These are phyloP conservation scores for Megaceryle alcyon DNA, from an alignment of 2,797 vertebrate genomes.

Conservation along the genomic window DNA sequence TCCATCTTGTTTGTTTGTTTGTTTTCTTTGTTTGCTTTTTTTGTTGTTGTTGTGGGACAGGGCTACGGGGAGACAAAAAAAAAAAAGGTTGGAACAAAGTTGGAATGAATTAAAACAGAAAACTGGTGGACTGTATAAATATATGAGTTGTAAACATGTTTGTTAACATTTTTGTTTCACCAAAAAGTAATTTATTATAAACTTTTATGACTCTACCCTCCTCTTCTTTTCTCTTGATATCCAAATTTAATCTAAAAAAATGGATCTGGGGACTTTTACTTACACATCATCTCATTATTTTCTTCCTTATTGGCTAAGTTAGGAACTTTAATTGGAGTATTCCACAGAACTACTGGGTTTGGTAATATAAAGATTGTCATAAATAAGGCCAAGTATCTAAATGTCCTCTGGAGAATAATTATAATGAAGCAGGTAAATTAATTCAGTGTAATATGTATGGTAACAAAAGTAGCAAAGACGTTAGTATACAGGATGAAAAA, in stretches of 20 bases:
- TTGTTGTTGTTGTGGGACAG: too few relatives aligned
- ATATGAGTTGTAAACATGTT: neutral
- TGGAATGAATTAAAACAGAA: neutral
- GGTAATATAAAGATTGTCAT: neutral
- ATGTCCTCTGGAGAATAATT: neutral
- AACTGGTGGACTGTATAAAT: neutral
- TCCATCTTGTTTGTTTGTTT: neutral
- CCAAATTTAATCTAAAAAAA: neutral
- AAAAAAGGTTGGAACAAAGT: neutral
- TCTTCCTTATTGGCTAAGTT: neutral
- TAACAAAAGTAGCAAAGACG: neutral
- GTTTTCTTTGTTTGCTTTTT: neutral
- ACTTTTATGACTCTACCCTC: neutral
- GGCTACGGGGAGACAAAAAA: neutral
- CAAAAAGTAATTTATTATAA: neutral
- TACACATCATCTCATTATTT: neutral
- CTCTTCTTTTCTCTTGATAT: neutral
- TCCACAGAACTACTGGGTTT: neutral
- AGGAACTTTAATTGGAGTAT: neutral
- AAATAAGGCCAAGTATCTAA: neutral
- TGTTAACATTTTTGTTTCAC: neutral
- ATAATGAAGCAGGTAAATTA: neutral
- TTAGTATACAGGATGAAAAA: neutral
- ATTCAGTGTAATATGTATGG: neutral
- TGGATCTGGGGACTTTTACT: neutral